These are phyloP conservation scores for Calliscelio sp. DNA, from an alignment of 2,888 invertebrate species.

Conservation along the genomic window DNA sequence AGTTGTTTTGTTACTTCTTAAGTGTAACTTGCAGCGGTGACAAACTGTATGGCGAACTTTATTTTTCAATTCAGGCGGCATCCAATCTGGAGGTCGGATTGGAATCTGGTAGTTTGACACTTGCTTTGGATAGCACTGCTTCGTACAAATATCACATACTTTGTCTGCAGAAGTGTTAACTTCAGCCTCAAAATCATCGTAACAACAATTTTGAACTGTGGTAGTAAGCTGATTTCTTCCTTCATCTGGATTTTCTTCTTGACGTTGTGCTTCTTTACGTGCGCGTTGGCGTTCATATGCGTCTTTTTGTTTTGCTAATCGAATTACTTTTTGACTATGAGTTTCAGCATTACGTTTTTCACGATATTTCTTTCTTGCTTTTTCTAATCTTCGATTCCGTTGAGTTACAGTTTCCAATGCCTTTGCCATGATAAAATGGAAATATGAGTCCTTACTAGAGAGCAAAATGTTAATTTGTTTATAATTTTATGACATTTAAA, in stretches of 20 bases:
- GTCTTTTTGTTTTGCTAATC: slow-evolving; percentile 21
- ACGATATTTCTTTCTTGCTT: slow-evolving; percentile 3
- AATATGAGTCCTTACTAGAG: slow-evolving; percentile 16
- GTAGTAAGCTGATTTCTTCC: slow-evolving; percentile 16
- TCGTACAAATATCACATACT: slow-evolving; percentile 38
- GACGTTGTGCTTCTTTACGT: slow-evolving; percentile 5
- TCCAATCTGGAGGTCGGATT: slow-evolving; percentile 2
- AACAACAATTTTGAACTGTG: slow-evolving; percentile 20
- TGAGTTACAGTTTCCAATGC: slow-evolving; percentile 25
- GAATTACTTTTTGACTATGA: slow-evolving; percentile 11
- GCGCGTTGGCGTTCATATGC: slow-evolving; percentile 12
- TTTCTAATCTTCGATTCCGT: slow-evolving; percentile 24
- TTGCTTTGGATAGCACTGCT: slow-evolving; percentile 24
- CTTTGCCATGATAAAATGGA: slow-evolving; percentile 23
- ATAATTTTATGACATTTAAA: slow-evolving; percentile 16
- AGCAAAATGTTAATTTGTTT: slow-evolving; percentile 17
- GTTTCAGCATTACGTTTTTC: slow-evolving; percentile 18
- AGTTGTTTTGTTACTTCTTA: slow-evolving; percentile 30
- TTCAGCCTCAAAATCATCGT: slow-evolving; percentile 23
- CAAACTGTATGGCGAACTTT: slow-evolving; percentile 29
- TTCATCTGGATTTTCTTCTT: slow-evolving; percentile 17
- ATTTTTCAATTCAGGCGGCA: slow-evolving; percentile 16
- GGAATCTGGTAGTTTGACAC: slow-evolving; percentile 21
- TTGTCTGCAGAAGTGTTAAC: slow-evolving; percentile 28
- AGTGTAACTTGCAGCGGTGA: slow-evolving; percentile 29